Evolutionary conservation across 2,888 invertebrate genomes (phyloP).

Genomic region (Malthinus seriepunctatus): DNA sequence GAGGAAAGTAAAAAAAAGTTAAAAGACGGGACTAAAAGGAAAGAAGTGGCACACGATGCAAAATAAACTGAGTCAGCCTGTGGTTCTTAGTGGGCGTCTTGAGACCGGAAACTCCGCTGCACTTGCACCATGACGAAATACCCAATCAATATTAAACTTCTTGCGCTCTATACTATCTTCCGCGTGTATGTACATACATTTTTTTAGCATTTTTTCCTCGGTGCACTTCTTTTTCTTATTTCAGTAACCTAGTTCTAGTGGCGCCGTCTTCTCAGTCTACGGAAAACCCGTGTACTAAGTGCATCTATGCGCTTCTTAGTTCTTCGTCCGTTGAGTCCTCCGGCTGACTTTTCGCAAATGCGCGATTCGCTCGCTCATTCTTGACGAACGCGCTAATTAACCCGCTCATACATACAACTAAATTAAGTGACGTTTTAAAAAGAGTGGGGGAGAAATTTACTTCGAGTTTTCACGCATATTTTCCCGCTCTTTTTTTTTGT

Average conservation of each 20-base stretch:
- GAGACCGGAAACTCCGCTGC: slow-evolving; percentile 27
- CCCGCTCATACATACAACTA: slow-evolving; percentile 38
- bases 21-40: neutral
- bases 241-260: slow-evolving; percentile 55
- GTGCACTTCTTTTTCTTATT: slow-evolving; percentile 52
- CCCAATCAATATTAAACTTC: slow-evolving; percentile 55
- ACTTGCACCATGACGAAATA: slow-evolving; percentile 49
- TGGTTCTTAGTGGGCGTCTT: slow-evolving; percentile 24
- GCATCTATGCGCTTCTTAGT: slow-evolving; percentile 41
- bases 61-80: slow-evolving; percentile 2
- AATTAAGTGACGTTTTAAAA: slow-evolving; percentile 33
- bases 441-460: slow-evolving; percentile 24
- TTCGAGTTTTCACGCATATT: slow-evolving; percentile 6
- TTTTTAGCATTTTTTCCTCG: slow-evolving; percentile 51
- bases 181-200: slow-evolving; percentile 56
- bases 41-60: slow-evolving; percentile 14
- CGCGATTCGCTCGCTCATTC: slow-evolving; percentile 34
- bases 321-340: slow-evolving; percentile 32
- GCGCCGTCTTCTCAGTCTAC: slow-evolving; percentile 52
- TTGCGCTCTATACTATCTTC: slow-evolving; percentile 56
- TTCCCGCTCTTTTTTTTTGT: slow-evolving; percentile 18
- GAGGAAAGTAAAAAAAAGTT: too few relatives aligned
- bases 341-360: slow-evolving; percentile 23
- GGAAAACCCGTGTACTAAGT: slow-evolving; percentile 52
- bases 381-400: slow-evolving; percentile 41